phyloP scores from a whole-genome alignment of 2,888 invertebrate species.

The Drosophila vallismaia region DNA sequence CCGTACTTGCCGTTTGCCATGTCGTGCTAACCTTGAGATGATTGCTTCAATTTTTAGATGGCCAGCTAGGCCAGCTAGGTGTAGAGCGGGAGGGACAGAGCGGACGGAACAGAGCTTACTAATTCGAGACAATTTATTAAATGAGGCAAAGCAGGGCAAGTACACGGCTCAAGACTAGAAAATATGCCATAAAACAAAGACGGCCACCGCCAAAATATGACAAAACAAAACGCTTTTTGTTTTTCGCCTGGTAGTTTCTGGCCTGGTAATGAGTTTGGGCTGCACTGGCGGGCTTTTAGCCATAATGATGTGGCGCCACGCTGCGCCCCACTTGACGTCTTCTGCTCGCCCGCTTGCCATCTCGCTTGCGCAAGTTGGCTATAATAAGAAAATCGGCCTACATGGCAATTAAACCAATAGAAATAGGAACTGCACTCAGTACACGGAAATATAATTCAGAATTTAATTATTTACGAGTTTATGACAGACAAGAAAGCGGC shows the following conservation, averaged over 20 bases:
- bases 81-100: not conserved
- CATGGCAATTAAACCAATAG: constrained; percentile 61
- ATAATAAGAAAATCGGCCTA: constrained; percentile 72
- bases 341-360: not conserved
- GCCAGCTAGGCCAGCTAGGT: constrained; percentile 1
- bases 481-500: too few relatives aligned
- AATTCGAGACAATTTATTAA: constrained; percentile 74
- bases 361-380: constrained; percentile 59
- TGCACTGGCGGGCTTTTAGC: constrained; percentile 26
- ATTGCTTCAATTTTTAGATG: constrained; percentile 66
- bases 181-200: constrained; percentile 51
- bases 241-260: constrained; percentile 18
- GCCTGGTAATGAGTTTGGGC: constrained; percentile 49
- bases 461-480: not conserved
- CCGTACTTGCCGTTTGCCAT: constrained; percentile 35
- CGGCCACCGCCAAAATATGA: constrained; percentile 43
- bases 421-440: constrained; percentile 5
- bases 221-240: constrained; percentile 30
- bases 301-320: constrained; percentile 56
- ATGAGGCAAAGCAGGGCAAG: constrained; percentile 65
- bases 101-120: constrained; percentile 41
- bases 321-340: constrained; percentile 35
- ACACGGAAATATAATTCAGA: constrained; percentile 2
- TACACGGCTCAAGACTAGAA: constrained; percentile 33
- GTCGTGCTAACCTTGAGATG: constrained; percentile 81